These are phyloP conservation scores for Ptychobarbus kaznakovi DNA, from an alignment of 2,797 vertebrate species.

Conservation along the genomic window DNA sequence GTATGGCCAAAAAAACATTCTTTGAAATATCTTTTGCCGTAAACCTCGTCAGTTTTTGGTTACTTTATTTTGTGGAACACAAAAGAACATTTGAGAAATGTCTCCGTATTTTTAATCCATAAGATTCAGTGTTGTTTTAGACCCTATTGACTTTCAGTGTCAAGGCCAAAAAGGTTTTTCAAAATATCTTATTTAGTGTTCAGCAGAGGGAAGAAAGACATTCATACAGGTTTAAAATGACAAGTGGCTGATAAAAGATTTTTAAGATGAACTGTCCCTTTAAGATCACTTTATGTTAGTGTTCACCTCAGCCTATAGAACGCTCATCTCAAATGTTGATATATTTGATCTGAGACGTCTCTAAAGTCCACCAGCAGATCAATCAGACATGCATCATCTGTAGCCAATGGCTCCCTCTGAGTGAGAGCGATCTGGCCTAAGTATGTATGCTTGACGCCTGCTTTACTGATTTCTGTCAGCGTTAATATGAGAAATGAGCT, in stretches of 20 bases:
- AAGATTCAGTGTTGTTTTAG: not conserved
- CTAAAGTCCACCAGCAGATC: slow-evolving; percentile 37
- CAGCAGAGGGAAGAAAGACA: not conserved
- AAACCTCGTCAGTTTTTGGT: not conserved
- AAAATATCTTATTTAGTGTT: not conserved
- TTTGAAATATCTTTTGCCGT: not conserved
- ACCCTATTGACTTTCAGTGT: too few species aligned
- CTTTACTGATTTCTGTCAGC: slow-evolving; percentile 77
- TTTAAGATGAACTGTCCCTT: not conserved
- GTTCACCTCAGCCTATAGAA: slow-evolving; percentile 20
- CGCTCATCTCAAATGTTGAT: slow-evolving; percentile 28
- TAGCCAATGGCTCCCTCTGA: slow-evolving; percentile 59
- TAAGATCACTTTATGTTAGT: slow-evolving; percentile 2
- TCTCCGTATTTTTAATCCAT: not conserved
- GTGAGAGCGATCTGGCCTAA: slow-evolving; percentile 71
- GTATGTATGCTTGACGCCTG: slow-evolving; percentile 68
- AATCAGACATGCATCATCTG: slow-evolving; percentile 47
- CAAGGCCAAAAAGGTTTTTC: not conserved
- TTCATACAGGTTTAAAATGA: not conserved
- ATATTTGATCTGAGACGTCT: slow-evolving; percentile 36
- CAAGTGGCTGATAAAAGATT: not conserved
- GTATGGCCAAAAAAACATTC: not conserved
- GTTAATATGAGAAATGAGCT: slow-evolving; percentile 70
- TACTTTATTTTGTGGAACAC: not conserved
- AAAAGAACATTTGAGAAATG: not conserved